phyloP scores from a whole-genome alignment of 1,140 invertebrate genomes.

The Drosophila funebris region DNA sequence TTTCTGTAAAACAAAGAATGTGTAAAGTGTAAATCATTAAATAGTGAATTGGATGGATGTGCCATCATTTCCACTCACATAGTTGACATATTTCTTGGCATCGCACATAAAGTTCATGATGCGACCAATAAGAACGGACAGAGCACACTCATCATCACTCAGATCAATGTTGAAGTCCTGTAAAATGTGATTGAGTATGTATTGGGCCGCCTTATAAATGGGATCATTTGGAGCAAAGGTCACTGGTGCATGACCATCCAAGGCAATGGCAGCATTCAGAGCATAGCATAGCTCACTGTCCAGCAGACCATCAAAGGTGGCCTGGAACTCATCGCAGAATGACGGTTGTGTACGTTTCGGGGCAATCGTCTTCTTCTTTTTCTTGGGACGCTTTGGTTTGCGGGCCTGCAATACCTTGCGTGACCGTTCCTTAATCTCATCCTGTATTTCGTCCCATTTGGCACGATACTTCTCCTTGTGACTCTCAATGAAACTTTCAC shows the following conservation, averaged over 20 bases:
- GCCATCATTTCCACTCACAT: slow-evolving; percentile 46
- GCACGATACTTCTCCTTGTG: slow-evolving; percentile 54
- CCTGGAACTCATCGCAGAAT: slow-evolving; percentile 66
- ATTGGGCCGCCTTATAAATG: slow-evolving; percentile 78
- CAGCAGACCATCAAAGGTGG: slow-evolving; percentile 64
- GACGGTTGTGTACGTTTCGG: slow-evolving; percentile 7
- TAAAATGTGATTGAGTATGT: slow-evolving; percentile 69
- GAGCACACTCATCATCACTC: slow-evolving; percentile 59
- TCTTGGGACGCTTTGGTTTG: slow-evolving; percentile 40
- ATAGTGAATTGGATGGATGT: not conserved
- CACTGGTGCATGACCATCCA: slow-evolving; percentile 54
- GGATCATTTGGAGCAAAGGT: slow-evolving; percentile 67
- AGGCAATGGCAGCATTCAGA: slow-evolving; percentile 66
- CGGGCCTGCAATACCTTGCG: not conserved
- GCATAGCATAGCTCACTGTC: slow-evolving; percentile 73
- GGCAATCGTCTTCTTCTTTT: slow-evolving; percentile 21
- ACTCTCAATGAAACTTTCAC: slow-evolving; percentile 57
- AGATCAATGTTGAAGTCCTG: slow-evolving; percentile 62
- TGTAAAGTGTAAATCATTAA: too few relatives aligned
- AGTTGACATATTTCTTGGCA: slow-evolving; percentile 75
- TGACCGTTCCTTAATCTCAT: slow-evolving; percentile 59
- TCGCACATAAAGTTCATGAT: slow-evolving; percentile 68
- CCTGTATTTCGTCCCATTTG: slow-evolving; percentile 69
- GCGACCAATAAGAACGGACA: slow-evolving; percentile 40
- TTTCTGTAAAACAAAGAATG: slow-evolving; percentile 50